These are phyloP conservation scores for Sclerurus mexicanus DNA, from an alignment of 2,113 vertebrate genomes.

Conservation along the genomic window DNA sequence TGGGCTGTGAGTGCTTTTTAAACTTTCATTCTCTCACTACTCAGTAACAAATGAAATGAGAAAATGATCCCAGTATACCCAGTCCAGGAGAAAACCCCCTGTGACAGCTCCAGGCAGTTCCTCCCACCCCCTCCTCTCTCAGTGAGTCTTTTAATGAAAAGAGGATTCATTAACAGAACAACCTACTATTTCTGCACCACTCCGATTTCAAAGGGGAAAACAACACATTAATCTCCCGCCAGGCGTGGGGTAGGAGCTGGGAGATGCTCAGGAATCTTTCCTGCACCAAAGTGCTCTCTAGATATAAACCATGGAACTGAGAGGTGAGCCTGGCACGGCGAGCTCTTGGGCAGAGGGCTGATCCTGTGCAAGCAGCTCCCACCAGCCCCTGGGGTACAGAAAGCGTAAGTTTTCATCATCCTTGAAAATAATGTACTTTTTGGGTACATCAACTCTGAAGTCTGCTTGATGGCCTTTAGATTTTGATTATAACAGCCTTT, in stretches of 20 bases:
- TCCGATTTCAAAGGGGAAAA: background rate
- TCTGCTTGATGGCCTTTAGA: background rate
- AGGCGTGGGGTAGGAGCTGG: background rate
- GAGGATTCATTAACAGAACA: background rate
- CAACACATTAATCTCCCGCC: background rate
- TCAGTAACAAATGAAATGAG: background rate
- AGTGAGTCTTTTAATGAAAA: background rate
- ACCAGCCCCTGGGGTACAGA: background rate
- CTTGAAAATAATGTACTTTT: background rate
- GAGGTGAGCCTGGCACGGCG: background rate
- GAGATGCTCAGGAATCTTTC: background rate
- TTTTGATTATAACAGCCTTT: background rate
- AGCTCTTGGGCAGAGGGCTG: background rate
- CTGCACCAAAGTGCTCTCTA: slow-evolving; percentile 8
- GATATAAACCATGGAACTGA: slow-evolving; percentile 3
- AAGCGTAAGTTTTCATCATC: background rate
- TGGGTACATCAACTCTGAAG: background rate
- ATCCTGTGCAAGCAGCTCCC: background rate
- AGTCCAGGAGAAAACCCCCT: background rate
- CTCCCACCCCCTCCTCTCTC: background rate
- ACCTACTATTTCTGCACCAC: background rate
- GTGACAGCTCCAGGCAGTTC: background rate
- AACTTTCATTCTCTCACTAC: background rate
- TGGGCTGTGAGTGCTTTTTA: background rate
- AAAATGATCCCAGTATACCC: background rate